phyloP scores from a whole-genome alignment of 2,888 invertebrate genomes.

The Diogma glabrata region DNA sequence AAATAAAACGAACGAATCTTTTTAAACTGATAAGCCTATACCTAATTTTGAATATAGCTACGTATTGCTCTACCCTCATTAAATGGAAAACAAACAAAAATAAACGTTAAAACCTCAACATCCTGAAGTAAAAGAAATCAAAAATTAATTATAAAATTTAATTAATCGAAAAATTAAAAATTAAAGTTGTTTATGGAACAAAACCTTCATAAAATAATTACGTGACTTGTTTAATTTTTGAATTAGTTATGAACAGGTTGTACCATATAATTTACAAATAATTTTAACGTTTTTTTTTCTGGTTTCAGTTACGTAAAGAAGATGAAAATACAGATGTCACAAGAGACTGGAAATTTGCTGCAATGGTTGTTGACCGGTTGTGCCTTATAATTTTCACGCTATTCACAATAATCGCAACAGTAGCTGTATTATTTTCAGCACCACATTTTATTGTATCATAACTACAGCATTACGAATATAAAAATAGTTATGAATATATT shows the following conservation, averaged over 20 bases:
- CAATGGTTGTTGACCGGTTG: conserved; percentile 98
- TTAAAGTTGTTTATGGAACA: too few relatives aligned
- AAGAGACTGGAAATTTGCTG: conserved; percentile 98
- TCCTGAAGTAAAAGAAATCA: too few relatives aligned
- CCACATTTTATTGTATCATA: conserved; percentile 91
- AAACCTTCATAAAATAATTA: not conserved
- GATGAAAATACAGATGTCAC: conserved; percentile 88
- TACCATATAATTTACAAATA: conserved; percentile 12
- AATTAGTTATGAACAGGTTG: not conserved
- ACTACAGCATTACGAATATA: conserved; percentile 26
- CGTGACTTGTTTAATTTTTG: not conserved
- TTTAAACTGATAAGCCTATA: too few relatives aligned
- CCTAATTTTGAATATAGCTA: too few relatives aligned
- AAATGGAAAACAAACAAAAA: too few relatives aligned
- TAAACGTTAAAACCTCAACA: too few relatives aligned
- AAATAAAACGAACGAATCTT: too few relatives aligned
- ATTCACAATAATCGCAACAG: conserved; percentile 92
- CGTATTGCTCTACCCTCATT: too few relatives aligned
- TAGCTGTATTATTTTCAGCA: conserved; percentile 91
- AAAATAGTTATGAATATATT: conserved; percentile 6
- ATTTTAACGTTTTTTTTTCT: not conserved
- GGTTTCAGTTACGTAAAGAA: conserved; percentile 68
- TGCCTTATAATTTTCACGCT: conserved; percentile 99
- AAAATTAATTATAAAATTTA: too few relatives aligned
- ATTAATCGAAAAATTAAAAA: too few relatives aligned